Base-by-base conservation (phyloP, 2,113 vertebrate species). In the Neolamprologus fasciatus region DNA sequence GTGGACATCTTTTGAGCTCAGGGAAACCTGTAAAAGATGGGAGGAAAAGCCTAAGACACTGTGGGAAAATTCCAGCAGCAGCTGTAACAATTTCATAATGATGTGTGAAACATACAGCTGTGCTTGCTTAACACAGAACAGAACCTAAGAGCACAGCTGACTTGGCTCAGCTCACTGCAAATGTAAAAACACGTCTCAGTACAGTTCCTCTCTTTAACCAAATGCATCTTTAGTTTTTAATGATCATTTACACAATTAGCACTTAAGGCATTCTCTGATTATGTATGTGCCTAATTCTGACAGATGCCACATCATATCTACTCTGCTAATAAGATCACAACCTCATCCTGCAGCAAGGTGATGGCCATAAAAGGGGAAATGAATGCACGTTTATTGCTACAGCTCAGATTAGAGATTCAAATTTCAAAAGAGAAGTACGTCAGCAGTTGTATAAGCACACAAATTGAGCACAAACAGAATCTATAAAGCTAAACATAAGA, bases 1-100 rank as follows among this genome's bases (percentile, higher is more conserved):
- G 97, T 97, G 91, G 98, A 98, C 98, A 98, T 98, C 80, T 96
- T 51, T 54, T 92, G 83, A 94, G 89, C 93, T 92, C 86, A 95
- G 86, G 90, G 81, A 89, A 91, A 95, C 96, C 95, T 96, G 88
- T 13, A n/a, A 33, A 7, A 50, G 14, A 42, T 68, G 4, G 9
- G 21, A 42, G 5, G 58, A 9, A 54, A 50, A 45, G 5, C 21
- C 7, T 54, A 4, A 42, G 19, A 13, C 8, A 4, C 6, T 33
- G 83, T 33, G 40, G 40, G 9, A 17, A 51, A 82, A 50, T 47
- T 19, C 13, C 10, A 31, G 85, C 31, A 87, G 73, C 81, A 88
- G 55, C 81, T 54, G 40, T 63, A 16, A 61, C 31, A 54, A 58
- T 82, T 84, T 83, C 7, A 42, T 17, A 40, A 19, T 12, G 1